Base-by-base conservation (phyloP, 2,797 vertebrate genomes). In the Spheniscus humboldti region DNA sequence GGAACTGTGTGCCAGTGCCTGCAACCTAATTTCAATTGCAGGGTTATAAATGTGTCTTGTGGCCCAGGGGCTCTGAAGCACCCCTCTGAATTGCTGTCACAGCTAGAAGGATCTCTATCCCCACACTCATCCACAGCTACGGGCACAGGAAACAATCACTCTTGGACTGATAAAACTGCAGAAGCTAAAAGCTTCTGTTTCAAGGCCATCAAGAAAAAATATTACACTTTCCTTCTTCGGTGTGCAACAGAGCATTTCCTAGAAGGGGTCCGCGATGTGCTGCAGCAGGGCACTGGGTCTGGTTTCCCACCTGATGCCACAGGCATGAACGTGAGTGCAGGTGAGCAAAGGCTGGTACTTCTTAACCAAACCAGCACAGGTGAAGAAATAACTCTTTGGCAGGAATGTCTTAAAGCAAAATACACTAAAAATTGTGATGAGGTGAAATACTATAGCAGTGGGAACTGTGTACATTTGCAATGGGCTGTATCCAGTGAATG, bases 321-420 rank as follows among this genome's bases (percentile, higher is more conserved):
- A 19, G 55, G 86, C 69, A 43, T 39, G 55, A 57, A 55, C 25
- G 24, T 73, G 30, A 75, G 23, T 4, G 2, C 20, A 64, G 77
- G 50, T 57, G 59, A 76, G 28, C 39, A 74, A 79, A 76, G 35
- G 35, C 56, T 93, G 71, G 47, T 67, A 41, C 4, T 8, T 64
- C 59, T 73, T 75, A 86, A 84, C 22, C 59, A 82, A 94, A 72
- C 37, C 27, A 76, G 22, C 67, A 45, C 0, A 0, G 18, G 13
- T 71, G 63, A 89, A 85, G 55, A 89, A 90, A 69, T 59, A 85
- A 52, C 30, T 92, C 6, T 56, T 85, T 77, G n/a, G n/a, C 53
- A 91, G 48, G 47, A 83, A 83, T 37, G 5, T 52, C 69, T 77
- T 83, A 67, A 48, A 87, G 50, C 18, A 66, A 92, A 88, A 69